Evolutionary conservation across 2,113 vertebrate species (phyloP).

Genomic region (Colius striatus): DNA sequence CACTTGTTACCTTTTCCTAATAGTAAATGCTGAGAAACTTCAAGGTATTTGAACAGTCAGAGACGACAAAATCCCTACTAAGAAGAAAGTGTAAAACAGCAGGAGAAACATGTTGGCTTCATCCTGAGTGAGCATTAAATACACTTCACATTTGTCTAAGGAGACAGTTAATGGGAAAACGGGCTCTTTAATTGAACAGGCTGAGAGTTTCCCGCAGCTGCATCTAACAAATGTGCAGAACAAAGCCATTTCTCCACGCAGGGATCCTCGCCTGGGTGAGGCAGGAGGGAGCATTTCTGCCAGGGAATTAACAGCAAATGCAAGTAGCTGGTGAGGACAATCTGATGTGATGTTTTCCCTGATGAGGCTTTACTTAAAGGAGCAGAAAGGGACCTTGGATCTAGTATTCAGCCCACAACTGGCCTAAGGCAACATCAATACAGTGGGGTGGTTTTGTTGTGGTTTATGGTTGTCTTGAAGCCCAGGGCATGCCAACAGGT

Average conservation of each 20-base stretch:
- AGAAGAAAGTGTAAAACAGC: constrained; percentile 68
- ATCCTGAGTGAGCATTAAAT: constrained; percentile 65
- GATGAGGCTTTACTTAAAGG: fast-evolving
- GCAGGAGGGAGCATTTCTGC: constrained; percentile 9
- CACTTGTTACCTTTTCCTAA: constrained; percentile 54
- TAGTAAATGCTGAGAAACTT: constrained; percentile 39
- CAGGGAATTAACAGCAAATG: not conserved
- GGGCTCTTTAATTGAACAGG: constrained; percentile 58
- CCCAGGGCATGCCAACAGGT: not conserved
- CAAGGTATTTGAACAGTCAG: constrained; percentile 57
- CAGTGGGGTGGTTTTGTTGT: not conserved
- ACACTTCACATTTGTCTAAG: constrained; percentile 68
- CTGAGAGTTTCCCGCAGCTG: constrained; percentile 37
- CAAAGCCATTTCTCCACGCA: constrained; percentile 43
- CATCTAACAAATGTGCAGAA: constrained; percentile 32
- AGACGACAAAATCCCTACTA: constrained; percentile 55
- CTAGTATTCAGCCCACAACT: not conserved
- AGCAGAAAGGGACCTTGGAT: not conserved
- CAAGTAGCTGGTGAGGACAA: not conserved
- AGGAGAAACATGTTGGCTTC: constrained; percentile 59
- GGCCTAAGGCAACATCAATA: not conserved
- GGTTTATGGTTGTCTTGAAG: not conserved
- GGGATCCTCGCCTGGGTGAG: constrained; percentile 3
- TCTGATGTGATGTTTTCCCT: fast-evolving
- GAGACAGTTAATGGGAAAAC: constrained; percentile 58